Base-by-base conservation (phyloP, 2,113 vertebrate genomes). In the Mus pahari region DNA sequence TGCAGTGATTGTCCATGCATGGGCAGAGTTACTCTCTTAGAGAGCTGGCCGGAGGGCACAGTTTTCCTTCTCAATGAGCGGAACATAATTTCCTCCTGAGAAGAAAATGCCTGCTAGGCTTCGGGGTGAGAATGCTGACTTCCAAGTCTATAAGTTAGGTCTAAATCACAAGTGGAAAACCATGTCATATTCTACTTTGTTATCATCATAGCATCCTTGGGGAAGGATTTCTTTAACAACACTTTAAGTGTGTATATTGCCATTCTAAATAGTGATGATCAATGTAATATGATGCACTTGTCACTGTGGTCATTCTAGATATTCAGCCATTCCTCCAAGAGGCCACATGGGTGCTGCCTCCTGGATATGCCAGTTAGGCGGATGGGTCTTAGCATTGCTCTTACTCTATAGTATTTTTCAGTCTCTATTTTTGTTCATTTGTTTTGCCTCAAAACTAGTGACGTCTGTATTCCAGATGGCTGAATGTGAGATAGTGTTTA, bases 271-370 rank as follows among this genome's bases (percentile, higher is more conserved):
- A 39, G 9, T 12, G 33, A 6, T 3, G 31, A 64, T 3, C 81
- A 11, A 26, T 89, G 20, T 77, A 14, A 28, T 31, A 3, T 9
- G n/a, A 64, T 3, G 22, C 36, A 4, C n/a, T 9, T 45, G 58
- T 64, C 81, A 11, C 60, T 31, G 7, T 11, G 14, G 79, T 24
- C 58, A 31, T 42, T 62, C n/a, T 42, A 31, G 36, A 82, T 42
- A 26, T 68, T 14, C 24, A 11, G 55, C 6, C 36, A 3, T 0
- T 19, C 0, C 48, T 24, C 50, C 3, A 0, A 0, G 1, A 11
- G 77, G 7, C 12, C 7, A 0, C 9, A 1, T 0, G 3, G 70
- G 24, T 28, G 0, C 8, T 13, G 39, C 7, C 48, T 24, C 53
- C 88, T 42, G 13, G 2, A 20, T 13, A 16, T 10, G 0, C 55